Evolutionary conservation across 2,113 vertebrate genomes (phyloP), one percentile per base, ranked within the genome.

Genomic region (Grus americana): DNA sequence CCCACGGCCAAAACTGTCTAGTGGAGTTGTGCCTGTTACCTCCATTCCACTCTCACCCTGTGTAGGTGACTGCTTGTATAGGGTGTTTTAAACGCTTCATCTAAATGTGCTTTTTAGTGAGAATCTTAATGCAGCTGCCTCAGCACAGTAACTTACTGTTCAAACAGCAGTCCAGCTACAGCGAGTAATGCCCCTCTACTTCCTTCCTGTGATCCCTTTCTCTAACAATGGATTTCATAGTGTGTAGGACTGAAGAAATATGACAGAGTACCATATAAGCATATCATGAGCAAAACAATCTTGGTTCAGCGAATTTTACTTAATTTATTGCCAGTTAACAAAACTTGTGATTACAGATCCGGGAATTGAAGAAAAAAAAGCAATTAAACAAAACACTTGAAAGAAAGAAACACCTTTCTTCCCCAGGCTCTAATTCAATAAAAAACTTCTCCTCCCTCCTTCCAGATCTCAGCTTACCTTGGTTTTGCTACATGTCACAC

Each of bases 151-250:
- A 44, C 66, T 57, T 52, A 6, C 44, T 59, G 42, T 63, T 72
- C 52, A 79, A 76, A 68, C 1, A 3, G 18, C 54, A 75, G n/a
- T 17, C 46, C 12, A 62, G 12, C 46, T 62, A 27, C 0, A 0
- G 9, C 0, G 1, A 71, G 8, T 63, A 79, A 40, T 58, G 40
- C 23, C 17, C 42, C 22, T 71, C n/a, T 76, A 16, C n/a, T 73
- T 85, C 44, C 29, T 78, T 85, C 14, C 47, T 62, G 52, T 46
- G 47, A 75, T 62, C 23, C 22, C 23, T 90, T 92, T 61, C 34
- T 74, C 27, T 82, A 27, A 36, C 24, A 84, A 38, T 1, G 1
- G 32, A 65, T 72, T 89, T 86, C 13, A 32, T 49, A 68, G 29
- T 32, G 65, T 29, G 7, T 12, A 73, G 20, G 17, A 62, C 38